Evolutionary conservation across 2,888 invertebrate genomes (phyloP).

Genomic region (Trichopoda pennipes): DNA sequence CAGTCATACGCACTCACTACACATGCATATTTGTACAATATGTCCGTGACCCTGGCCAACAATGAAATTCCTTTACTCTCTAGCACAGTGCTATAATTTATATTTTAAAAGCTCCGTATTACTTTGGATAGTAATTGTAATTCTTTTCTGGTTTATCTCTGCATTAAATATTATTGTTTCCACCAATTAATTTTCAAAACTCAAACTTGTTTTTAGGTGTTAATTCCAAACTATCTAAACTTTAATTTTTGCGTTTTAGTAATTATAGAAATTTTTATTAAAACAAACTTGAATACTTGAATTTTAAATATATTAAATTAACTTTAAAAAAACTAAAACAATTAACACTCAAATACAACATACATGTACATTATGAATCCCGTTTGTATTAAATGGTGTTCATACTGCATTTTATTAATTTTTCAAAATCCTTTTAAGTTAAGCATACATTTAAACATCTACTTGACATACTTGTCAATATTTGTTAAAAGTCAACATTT

Average conservation of each 20-base stretch:
- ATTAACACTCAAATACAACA: background rate
- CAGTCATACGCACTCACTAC: too few relatives aligned
- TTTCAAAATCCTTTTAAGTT: conserved; percentile 36
- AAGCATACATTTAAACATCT: conserved; percentile 39
- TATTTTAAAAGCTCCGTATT: too few relatives aligned
- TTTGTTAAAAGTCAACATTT: conserved; percentile 48
- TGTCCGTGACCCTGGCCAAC: too few relatives aligned
- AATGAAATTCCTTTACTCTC: too few relatives aligned
- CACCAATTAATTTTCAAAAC: too few relatives aligned
- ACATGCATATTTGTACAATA: too few relatives aligned
- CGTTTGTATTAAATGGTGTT: conserved; percentile 13
- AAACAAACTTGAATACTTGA: background rate
- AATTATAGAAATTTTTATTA: conserved; percentile 2
- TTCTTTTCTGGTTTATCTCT: too few relatives aligned
- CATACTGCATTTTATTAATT: conserved; percentile 6
- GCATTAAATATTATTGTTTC: too few relatives aligned
- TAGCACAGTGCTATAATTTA: too few relatives aligned
- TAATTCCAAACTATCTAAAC: background rate
- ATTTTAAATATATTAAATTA: background rate
- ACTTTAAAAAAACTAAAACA: conserved; percentile 6
- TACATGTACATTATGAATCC: conserved; percentile 9
- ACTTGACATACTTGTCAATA: conserved; percentile 59
- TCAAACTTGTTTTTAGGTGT: too few relatives aligned
- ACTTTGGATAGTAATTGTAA: too few relatives aligned
- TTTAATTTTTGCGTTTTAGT: background rate